phyloP scores from a whole-genome alignment of 2,797 vertebrate genomes.

The Cyclura pinguis region DNA sequence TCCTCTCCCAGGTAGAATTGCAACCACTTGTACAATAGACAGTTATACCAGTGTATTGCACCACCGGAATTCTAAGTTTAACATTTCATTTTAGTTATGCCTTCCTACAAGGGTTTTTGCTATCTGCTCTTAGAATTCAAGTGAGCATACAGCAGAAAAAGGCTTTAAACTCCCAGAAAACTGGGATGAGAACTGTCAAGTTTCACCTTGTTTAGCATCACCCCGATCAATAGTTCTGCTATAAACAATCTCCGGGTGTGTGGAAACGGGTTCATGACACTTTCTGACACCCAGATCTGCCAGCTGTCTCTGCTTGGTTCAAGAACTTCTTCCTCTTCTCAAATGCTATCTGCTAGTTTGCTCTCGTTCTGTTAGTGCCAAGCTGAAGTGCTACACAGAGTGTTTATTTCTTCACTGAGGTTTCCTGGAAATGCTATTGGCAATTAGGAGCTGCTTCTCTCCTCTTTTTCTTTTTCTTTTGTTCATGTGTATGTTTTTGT shows the following conservation, averaged over 20 bases:
- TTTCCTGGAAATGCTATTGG: background rate
- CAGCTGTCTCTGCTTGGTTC: background rate
- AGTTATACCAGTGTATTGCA: too few relatives aligned
- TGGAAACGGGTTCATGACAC: conserved; percentile 13
- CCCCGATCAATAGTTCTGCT: conserved; percentile 27
- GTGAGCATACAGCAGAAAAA: background rate
- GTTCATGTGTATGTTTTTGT: background rate
- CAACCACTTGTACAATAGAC: too few relatives aligned
- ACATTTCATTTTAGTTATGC: background rate
- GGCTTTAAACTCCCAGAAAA: background rate
- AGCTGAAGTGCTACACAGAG: background rate
- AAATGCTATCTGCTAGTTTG: background rate
- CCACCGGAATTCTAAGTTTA: too few relatives aligned
- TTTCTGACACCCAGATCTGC: conserved; percentile 5
- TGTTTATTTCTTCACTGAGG: background rate
- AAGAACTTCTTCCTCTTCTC: background rate
- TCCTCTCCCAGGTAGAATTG: too few relatives aligned
- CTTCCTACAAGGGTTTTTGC: background rate
- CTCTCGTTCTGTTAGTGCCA: conserved; percentile 7
- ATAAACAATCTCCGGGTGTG: conserved; percentile 12
- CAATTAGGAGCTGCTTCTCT: background rate
- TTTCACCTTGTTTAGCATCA: conserved; percentile 8
- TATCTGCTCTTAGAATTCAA: background rate
- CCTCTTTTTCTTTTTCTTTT: background rate
- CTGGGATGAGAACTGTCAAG: conserved; percentile 17